These are phyloP conservation scores for Uropsilus gracilis DNA, from an alignment of 2,113 vertebrate genomes.

Conservation along the genomic window DNA sequence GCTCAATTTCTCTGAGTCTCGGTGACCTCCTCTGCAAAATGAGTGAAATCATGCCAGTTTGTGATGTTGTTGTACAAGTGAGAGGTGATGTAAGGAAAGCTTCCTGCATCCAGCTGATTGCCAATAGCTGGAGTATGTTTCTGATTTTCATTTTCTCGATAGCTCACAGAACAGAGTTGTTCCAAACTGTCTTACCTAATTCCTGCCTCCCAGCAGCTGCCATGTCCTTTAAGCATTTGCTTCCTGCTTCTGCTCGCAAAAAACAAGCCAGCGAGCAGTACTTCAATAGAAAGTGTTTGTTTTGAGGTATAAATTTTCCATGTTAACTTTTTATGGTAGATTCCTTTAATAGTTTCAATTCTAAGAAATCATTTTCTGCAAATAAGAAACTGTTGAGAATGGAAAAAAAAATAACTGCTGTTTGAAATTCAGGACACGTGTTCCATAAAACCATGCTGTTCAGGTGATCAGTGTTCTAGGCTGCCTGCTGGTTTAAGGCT, in stretches of 20 bases:
- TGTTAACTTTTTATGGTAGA: slow-evolving; percentile 58
- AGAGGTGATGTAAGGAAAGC: rapidly evolving
- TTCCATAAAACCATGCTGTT: background rate
- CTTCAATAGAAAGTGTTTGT: slow-evolving; percentile 75
- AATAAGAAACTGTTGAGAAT: background rate
- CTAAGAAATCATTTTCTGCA: slow-evolving; percentile 30
- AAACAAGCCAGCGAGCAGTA: slow-evolving; percentile 71
- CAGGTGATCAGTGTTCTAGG: background rate
- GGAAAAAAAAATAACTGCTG: background rate
- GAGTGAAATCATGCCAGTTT: background rate
- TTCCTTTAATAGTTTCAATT: slow-evolving; percentile 14
- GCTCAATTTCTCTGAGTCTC: background rate
- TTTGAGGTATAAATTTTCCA: slow-evolving; percentile 67
- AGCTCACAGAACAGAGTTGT: slow-evolving; percentile 57
- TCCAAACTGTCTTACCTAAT: slow-evolving; percentile 63
- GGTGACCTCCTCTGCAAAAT: background rate
- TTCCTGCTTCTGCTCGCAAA: slow-evolving; percentile 64
- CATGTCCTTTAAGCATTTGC: slow-evolving; percentile 65
- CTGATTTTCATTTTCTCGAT: slow-evolving; percentile 40
- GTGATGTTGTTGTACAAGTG: too few relatives aligned
- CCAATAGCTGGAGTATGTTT: background rate
- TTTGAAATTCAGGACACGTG: background rate
- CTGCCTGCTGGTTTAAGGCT: background rate
- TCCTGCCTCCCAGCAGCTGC: slow-evolving; percentile 62
- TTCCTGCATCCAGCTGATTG: background rate